A percentile compares a stretch with the other conserved stretches of the same genome.
Evolutionary conservation across 2,888 invertebrate species (phyloP).

Genomic region (Mycalesis mineus): DNA sequence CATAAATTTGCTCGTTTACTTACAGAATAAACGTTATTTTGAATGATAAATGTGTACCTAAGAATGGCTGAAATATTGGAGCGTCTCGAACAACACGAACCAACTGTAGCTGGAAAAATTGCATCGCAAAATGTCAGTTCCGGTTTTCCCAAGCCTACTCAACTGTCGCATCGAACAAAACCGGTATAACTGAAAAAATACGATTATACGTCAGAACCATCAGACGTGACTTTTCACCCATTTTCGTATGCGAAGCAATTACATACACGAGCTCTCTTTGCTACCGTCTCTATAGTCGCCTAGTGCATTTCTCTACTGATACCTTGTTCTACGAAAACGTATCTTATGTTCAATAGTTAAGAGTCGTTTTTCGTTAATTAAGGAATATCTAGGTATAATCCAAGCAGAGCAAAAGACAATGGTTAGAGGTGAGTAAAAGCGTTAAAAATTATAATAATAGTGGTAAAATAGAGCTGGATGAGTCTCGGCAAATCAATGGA

Average conservation of each 20-base stretch:
- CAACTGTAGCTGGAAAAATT: not conserved
- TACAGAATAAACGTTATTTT: too few relatives aligned
- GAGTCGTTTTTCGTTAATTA: constrained; percentile 17
- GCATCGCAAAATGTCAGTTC: constrained; percentile 1
- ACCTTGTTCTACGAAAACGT: constrained; percentile 18
- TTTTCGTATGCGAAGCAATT: constrained; percentile 60
- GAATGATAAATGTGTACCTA: too few relatives aligned
- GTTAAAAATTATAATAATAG: not conserved
- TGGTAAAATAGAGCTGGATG: too few relatives aligned
- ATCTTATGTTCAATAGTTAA: constrained; percentile 18
- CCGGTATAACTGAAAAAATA: constrained; percentile 38
- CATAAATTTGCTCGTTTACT: too few relatives aligned
- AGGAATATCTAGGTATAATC: constrained; percentile 24
- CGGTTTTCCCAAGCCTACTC: constrained; percentile 10
- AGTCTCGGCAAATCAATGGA: too few relatives aligned
- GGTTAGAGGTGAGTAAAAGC: constrained; percentile 10
- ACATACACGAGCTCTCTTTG: constrained; percentile 41
- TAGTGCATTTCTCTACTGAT: constrained; percentile 34
- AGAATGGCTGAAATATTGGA: too few relatives aligned
- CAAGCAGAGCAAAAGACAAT: constrained; percentile 22
- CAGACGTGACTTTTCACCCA: constrained; percentile 48
- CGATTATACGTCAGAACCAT: constrained; percentile 40
- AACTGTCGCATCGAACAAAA: constrained; percentile 34
- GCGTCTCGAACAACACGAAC: too few relatives aligned
- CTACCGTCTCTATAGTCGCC: constrained; percentile 32